Percentiles rank a stretch among this genome's conserved stretches.
Evolutionary conservation across 2,888 invertebrate genomes (phyloP).

Genomic region (Drosophila meridionalis): DNA sequence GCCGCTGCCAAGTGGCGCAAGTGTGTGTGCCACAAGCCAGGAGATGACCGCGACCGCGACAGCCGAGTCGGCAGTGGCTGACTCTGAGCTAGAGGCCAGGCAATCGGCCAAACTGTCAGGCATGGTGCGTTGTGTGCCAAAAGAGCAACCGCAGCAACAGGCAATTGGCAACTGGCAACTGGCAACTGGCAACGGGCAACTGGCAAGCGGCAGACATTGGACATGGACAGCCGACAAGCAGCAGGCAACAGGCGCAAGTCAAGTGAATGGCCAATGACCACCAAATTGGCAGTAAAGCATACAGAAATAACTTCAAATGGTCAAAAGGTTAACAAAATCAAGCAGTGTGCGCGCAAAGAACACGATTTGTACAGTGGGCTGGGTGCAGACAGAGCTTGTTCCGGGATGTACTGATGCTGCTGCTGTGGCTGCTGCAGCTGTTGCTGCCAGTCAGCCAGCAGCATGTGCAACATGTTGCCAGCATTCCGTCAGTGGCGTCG

Average conservation of each 20-base stretch:
- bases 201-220: conserved; percentile 48
- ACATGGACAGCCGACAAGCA: conserved; percentile 48
- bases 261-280: conserved; percentile 81
- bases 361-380: conserved; percentile 19
- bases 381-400: conserved; percentile 17
- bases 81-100: conserved; percentile 46
- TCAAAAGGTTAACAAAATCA: conserved; percentile 82
- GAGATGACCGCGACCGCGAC: conserved; percentile 75
- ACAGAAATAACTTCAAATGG: conserved; percentile 81
- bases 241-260: conserved; percentile 78
- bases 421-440: conserved; percentile 52
- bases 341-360: conserved; percentile 65
- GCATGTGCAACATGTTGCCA: conserved; percentile 74
- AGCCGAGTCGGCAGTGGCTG: conserved; percentile 13
- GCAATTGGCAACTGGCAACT: conserved; percentile 41
- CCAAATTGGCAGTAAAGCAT: conserved; percentile 82
- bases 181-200: conserved; percentile 20
- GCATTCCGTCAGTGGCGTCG: conserved; percentile 67
- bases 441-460: conserved; percentile 50
- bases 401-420: conserved; percentile 37
- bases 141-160: conserved; percentile 66
- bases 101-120: conserved; percentile 76
- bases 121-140: conserved; percentile 77
- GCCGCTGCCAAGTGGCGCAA: conserved; percentile 23
- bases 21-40: conserved; percentile 69